Evolutionary conservation across 2,888 invertebrate genomes (phyloP).

Genomic region (Xanthia togata): DNA sequence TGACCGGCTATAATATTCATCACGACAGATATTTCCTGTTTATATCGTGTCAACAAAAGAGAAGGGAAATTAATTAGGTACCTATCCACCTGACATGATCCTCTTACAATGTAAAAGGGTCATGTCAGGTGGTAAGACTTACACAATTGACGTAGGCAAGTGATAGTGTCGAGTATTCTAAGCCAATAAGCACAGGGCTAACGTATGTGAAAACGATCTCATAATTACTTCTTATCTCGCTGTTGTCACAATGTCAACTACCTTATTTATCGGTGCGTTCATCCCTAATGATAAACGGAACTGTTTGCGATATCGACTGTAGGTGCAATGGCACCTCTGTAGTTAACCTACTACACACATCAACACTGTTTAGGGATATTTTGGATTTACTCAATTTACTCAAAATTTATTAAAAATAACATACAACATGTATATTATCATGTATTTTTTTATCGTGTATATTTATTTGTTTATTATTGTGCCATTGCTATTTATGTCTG

Average conservation of each 20-base stretch:
- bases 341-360: background rate
- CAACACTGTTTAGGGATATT: no score
- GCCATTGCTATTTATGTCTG: no score
- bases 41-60: background rate
- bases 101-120: background rate
- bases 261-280: conserved; percentile 41
- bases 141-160: no score
- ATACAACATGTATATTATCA: no score
- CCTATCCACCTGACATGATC: background rate
- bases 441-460: no score
- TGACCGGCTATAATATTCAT: background rate
- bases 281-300: conserved; percentile 26
- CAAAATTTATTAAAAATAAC: no score
- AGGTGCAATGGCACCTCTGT: conserved; percentile 31
- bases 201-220: conserved; percentile 20
- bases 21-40: background rate
- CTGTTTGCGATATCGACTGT: conserved; percentile 21
- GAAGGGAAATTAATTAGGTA: background rate
- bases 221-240: conserved; percentile 36
- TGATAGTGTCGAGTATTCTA: background rate
- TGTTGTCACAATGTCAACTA: conserved; percentile 45
- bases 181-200: conserved; percentile 22
- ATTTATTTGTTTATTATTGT: no score
- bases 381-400: no score
- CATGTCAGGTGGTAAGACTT: no score